Percentiles rank a stretch among this genome's conserved stretches.
These are phyloP conservation scores for Entelurus aequoreus DNA, from an alignment of 2,113 vertebrate genomes.

Conservation along the genomic window DNA sequence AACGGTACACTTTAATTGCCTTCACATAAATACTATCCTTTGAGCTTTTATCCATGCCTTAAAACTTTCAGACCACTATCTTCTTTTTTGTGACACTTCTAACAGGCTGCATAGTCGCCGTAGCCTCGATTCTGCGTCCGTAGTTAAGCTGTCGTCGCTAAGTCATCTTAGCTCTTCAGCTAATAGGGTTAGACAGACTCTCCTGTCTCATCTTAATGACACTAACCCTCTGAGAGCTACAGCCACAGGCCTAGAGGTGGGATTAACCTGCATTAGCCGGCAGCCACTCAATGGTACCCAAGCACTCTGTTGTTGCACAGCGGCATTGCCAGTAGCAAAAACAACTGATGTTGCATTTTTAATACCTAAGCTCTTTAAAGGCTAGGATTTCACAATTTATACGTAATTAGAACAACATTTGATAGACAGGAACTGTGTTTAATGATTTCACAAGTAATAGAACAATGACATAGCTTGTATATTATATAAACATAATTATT, in stretches of 20 bases:
- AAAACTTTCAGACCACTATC: slow-evolving; percentile 6
- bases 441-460: neutral
- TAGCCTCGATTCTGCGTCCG: slow-evolving; percentile 58
- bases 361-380: slow-evolving; percentile 30
- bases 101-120: slow-evolving; percentile 57
- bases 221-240: slow-evolving; percentile 62
- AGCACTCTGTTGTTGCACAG: slow-evolving; percentile 41
- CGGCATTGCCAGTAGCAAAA: slow-evolving; percentile 47
- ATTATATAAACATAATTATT: too few relatives aligned
- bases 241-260: slow-evolving; percentile 45
- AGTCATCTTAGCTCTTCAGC: slow-evolving; percentile 69
- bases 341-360: slow-evolving; percentile 41
- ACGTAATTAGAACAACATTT: slow-evolving; percentile 8
- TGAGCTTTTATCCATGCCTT: slow-evolving; percentile 15
- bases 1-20: slow-evolving; percentile 76
- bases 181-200: slow-evolving; percentile 73
- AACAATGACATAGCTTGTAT: neutral
- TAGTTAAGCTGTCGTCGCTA: slow-evolving; percentile 67
- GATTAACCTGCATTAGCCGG: slow-evolving; percentile 72
- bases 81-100: slow-evolving; percentile 45
- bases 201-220: slow-evolving; percentile 70
- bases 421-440: neutral
- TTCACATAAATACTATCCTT: slow-evolving; percentile 18
- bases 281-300: slow-evolving; percentile 64
- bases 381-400: slow-evolving; percentile 1